phyloP scores from a whole-genome alignment of 2,113 vertebrate genomes.

The Physeter macrocephalus region DNA sequence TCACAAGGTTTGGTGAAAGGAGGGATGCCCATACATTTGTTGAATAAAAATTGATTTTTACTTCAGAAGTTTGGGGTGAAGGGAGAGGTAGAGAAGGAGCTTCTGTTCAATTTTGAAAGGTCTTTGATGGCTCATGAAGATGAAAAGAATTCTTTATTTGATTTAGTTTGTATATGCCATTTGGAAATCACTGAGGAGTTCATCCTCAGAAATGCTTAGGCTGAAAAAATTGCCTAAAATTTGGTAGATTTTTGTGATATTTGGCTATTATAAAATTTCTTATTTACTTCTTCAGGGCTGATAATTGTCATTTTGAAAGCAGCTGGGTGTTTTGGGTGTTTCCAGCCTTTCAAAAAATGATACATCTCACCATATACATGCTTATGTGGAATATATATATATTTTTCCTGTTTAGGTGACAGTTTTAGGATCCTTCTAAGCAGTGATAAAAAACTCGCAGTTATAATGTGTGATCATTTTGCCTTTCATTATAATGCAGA shows the following conservation, averaged over 20 bases:
- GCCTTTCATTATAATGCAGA: slow-evolving; percentile 83
- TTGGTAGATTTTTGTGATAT: background rate
- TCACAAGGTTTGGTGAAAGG: background rate
- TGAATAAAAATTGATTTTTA: background rate
- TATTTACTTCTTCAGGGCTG: slow-evolving; percentile 47
- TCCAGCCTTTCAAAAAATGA: slow-evolving; percentile 55
- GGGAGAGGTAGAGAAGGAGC: background rate
- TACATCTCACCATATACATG: slow-evolving; percentile 56
- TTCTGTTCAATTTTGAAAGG: background rate
- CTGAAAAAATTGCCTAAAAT: slow-evolving; percentile 40
- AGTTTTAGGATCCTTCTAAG: slow-evolving; percentile 80
- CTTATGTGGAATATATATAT: slow-evolving; percentile 59
- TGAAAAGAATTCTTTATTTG: background rate
- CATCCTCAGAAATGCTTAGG: slow-evolving; percentile 10
- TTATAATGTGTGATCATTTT: slow-evolving; percentile 88
- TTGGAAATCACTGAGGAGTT: slow-evolving; percentile 31
- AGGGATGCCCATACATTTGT: background rate
- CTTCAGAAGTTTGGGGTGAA: background rate
- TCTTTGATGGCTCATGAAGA: slow-evolving; percentile 18
- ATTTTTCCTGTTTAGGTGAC: slow-evolving; percentile 78
- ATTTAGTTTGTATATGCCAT: background rate
- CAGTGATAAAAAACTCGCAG: slow-evolving; percentile 79
- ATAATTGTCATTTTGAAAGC: slow-evolving; percentile 69
- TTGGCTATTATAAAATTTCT: slow-evolving; percentile 51
- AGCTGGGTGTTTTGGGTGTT: slow-evolving; percentile 35